Base-by-base conservation (phyloP, 2,113 vertebrate genomes). In the Erythrolamprus reginae region DNA sequence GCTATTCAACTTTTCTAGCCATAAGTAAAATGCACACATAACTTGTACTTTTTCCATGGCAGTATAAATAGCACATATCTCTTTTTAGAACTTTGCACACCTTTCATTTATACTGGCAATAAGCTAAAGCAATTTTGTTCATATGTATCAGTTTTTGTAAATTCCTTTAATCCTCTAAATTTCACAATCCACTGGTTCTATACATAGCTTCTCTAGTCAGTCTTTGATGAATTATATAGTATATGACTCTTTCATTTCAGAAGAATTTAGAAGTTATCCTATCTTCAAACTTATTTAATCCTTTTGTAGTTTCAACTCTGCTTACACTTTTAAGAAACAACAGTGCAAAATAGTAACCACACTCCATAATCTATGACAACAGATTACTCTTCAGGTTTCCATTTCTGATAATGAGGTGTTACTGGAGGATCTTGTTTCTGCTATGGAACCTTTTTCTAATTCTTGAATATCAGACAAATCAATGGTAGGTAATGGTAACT, bases 391-490 rank as follows among this genome's bases (percentile, higher is more conserved):
- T 99, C 98, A 99, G 84, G 97, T 98, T 93, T 99, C 98, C 98
- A 99, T 99, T 89, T 98, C 98, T 51, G 90, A 33, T 94, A 94
- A 47, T 97, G 93, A 94, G 93, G 55, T 12, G 47, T 88, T 87
- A 96, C 97, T 94, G 92, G 89, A 45, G 85, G 93, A 91, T 77
- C 91, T 91, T 89, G 92, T 19, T 47, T 93, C 94, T 2, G 33
- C 23, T 10, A 42, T 24, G 89, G 70, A 96, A 24, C 91, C 90
- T 90, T 93, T 95, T 83, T 88, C 42, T 50, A 96, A 21, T 38
- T 96, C 96, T 84, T 98, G 96, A 84, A 99, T 95, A 91, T 98
- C 97, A 83, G 98, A 97, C 70, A 98, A 93, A 93, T 99, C 97
- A 53, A 99, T 61, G 83, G 96, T 83, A 10, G 98, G 98, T 90